Percentiles rank a stretch among this genome's conserved stretches.
These are phyloP conservation scores for Machimus atricapillus DNA, from an alignment of 2,888 invertebrate species.

Conservation along the genomic window DNA sequence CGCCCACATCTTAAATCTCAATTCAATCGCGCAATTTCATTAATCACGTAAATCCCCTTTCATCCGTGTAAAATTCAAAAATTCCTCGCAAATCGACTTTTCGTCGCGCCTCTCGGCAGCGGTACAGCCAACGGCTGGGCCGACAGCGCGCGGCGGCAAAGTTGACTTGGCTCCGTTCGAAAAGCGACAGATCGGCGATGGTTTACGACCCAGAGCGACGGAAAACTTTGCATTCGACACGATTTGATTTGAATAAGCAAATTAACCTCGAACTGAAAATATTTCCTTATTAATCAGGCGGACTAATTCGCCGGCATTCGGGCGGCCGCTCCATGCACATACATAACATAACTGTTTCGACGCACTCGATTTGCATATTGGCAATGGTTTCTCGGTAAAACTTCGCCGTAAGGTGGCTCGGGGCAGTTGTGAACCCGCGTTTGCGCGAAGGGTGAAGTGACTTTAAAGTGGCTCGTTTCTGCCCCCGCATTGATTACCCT, in stretches of 20 bases:
- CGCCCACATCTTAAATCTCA: background rate
- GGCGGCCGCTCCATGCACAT: background rate
- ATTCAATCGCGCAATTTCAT: background rate
- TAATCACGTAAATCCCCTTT: slow-evolving; percentile 6
- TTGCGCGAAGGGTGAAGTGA: background rate
- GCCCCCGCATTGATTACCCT: background rate
- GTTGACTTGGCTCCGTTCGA: background rate
- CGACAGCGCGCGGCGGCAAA: background rate
- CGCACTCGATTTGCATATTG: slow-evolving; percentile 26
- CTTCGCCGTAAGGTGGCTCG: background rate
- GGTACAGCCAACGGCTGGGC: background rate
- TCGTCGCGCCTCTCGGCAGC: background rate
- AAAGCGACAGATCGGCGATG: slow-evolving; percentile 1
- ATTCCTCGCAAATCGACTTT: background rate
- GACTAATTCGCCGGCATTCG: slow-evolving; percentile 1
- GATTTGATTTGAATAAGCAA: slow-evolving; percentile 34
- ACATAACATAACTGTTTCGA: background rate
- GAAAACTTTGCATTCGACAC: background rate
- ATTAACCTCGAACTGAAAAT: slow-evolving; percentile 34
- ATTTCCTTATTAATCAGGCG: slow-evolving; percentile 35
- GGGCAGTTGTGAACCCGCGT: background rate
- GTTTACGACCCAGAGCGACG: background rate
- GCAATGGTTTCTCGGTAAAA: background rate
- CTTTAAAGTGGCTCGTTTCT: background rate
- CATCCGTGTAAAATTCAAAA: slow-evolving; percentile 22